phyloP scores from a whole-genome alignment of 2,888 invertebrate genomes.

The Cryptocheilus praepositus region DNA sequence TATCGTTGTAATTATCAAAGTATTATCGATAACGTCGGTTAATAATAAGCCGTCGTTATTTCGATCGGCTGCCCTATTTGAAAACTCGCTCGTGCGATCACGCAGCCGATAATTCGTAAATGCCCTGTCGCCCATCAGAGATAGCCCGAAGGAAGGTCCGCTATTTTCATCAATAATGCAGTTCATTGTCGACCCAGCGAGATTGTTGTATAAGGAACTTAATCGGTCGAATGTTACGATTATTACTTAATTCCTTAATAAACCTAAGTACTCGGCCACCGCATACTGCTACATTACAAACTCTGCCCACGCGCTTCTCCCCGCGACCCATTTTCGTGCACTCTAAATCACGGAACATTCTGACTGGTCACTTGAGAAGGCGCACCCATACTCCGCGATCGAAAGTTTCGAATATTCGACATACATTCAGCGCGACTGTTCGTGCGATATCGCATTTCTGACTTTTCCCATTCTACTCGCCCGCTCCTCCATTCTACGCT shows the following conservation, averaged over 20 bases:
- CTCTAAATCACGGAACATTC: no score
- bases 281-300: no score
- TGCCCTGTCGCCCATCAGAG: neutral
- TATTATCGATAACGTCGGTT: neutral
- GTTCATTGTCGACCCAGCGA: neutral
- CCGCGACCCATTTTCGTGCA: no score
- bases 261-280: no score
- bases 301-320: no score
- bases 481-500: neutral
- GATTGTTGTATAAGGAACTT: neutral
- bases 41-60: slow-evolving; percentile 1
- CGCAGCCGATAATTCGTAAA: no score
- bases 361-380: no score
- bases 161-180: neutral
- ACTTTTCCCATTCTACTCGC: neutral
- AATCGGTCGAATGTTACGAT: no score
- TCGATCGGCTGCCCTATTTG: no score
- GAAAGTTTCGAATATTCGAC: neutral
- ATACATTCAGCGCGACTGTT: neutral
- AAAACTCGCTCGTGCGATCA: no score
- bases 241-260: neutral
- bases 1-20: neutral
- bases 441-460: neutral
- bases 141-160: neutral
- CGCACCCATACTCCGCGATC: no score